Conservation (phyloP, 2,888 invertebrate species). For the Eristalis tenax region DNA sequence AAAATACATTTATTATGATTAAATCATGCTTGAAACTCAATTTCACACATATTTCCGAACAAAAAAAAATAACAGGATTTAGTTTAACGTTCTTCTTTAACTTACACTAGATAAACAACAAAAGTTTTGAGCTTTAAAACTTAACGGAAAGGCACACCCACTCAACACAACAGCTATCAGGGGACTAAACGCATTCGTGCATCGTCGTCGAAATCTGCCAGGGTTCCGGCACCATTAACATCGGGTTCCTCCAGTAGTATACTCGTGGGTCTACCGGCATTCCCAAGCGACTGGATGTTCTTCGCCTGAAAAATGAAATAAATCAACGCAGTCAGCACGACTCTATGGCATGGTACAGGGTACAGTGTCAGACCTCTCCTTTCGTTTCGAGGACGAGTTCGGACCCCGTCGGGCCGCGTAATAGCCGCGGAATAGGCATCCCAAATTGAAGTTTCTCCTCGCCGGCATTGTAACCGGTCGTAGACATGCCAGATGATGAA, state of each 20-base stretch:
- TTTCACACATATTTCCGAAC: background rate
- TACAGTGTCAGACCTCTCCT: conserved; percentile 36
- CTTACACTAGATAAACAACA: background rate
- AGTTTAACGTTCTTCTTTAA: background rate
- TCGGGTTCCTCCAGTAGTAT: conserved; percentile 72
- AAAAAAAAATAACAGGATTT: background rate
- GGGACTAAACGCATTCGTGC: conserved; percentile 77
- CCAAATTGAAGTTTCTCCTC: conserved; percentile 74
- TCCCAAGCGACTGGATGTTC: conserved; percentile 37
- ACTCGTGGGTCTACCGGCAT: conserved; percentile 40
- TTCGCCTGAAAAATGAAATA: conserved; percentile 34
- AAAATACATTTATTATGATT: background rate
- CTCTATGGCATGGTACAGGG: background rate
- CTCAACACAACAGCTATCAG: conserved; percentile 72
- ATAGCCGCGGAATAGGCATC: conserved; percentile 75
- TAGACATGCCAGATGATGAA: conserved; percentile 57
- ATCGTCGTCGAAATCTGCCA: conserved; percentile 77
- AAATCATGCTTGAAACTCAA: background rate
- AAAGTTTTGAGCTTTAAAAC: conserved; percentile 2
- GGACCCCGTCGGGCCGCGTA: conserved; percentile 74
- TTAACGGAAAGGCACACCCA: background rate
- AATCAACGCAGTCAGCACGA: background rate
- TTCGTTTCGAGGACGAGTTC: conserved; percentile 76
- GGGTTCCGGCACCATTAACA: conserved; percentile 74
- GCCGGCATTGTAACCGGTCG: conserved; percentile 70